Base-by-base conservation (phyloP, 1,140 invertebrate genomes). In the Pomacea maculata region DNA sequence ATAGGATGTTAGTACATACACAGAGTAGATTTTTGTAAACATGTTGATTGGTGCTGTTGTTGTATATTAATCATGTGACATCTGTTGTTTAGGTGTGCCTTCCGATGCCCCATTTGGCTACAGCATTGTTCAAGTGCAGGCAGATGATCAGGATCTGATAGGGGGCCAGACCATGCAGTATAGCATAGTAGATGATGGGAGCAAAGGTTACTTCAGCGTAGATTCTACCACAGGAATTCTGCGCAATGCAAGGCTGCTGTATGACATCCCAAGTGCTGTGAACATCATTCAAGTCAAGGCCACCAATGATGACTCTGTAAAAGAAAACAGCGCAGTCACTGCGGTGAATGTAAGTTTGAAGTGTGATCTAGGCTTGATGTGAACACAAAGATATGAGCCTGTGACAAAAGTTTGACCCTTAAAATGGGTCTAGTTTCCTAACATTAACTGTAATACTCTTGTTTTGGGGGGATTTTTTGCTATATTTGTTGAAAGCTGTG, bases 71-170 rank as follows among this genome's bases (percentile, higher is more conserved):
- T 17, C 8, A 25, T n/a, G 45, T 1, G 19, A 34, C 25, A 12
- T 65, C 19, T 68, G 25, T 52, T 21, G 12, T 61, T 71, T 70
- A 89, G 88, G 87, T 86, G 85, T 88, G 17, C 85, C 87, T 1
- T 81, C 75, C 0, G 78, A 84, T 15, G 82, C 86, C 19, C 82
- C 85, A 7, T 85, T 83, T 68, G 81, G 78, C 9, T 80, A 86
- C 80, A 87, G 85, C 64, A 86, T 89, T 67, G 15, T 89, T 57
- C 68, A 81, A 21, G 85, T 88, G 63, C 25, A 79, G 45, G 87
- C 87, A 1, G 76, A 67, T 12, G 87, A 88, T 55, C 61, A 68
- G 34, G 86, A 87, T 68, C 67, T 82, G 8, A 71, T 14, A 10
- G 83, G 77, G 11, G 57, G 21, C 5, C 12, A 34, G 73, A 1